phyloP scores from a whole-genome alignment of 2,113 vertebrate genomes.

The Sminthopsis crassicaudata region DNA sequence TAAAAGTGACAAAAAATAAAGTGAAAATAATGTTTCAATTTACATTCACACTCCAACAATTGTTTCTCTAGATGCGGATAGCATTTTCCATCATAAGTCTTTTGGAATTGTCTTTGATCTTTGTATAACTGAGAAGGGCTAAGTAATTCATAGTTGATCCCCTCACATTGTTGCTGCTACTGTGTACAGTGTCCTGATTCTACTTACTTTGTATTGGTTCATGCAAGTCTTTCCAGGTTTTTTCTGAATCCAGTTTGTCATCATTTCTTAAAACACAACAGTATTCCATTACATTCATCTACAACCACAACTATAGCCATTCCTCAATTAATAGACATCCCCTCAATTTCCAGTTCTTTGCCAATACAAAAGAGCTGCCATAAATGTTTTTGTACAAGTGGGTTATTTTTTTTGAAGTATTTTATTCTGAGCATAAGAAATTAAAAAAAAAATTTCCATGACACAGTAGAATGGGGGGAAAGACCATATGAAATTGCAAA shows the following conservation, averaged over 20 bases:
- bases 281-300: background rate
- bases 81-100: background rate
- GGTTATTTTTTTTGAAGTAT: background rate
- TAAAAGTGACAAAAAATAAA: background rate
- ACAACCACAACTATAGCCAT: background rate
- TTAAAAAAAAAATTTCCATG: background rate
- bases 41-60: background rate
- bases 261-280: background rate
- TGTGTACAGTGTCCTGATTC: background rate
- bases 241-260: background rate
- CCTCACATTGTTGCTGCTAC: background rate
- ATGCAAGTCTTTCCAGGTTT: background rate
- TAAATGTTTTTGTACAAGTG: too few species aligned
- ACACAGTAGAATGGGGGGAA: background rate
- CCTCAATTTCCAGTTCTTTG: background rate
- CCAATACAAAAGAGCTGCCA: background rate
- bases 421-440: background rate
- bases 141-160: background rate
- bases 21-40: background rate
- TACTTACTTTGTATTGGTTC: background rate
- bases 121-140: background rate
- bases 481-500: background rate
- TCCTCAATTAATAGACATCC: background rate
- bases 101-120: background rate
- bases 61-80: background rate